phyloP scores from a whole-genome alignment of 2,113 vertebrate species.

The Vulpes vulpes region DNA sequence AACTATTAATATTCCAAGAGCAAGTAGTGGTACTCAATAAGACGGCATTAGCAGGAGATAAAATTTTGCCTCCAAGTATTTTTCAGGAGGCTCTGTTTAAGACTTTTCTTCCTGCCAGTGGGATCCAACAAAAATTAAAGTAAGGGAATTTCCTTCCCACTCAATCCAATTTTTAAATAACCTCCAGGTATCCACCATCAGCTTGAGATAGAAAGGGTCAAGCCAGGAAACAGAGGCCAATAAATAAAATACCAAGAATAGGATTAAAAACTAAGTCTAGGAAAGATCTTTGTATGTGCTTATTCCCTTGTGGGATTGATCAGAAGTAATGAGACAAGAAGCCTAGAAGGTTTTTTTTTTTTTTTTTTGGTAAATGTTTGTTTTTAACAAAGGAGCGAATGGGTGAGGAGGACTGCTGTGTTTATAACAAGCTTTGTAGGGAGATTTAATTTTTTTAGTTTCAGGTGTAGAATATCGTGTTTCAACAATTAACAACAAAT shows the following conservation, averaged over 20 bases:
- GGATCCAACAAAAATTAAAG: constrained; percentile 49
- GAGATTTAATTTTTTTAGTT: no score
- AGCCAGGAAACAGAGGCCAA: background rate
- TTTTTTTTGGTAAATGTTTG: background rate
- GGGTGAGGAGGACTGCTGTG: no score
- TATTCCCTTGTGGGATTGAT: background rate
- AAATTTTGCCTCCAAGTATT: background rate
- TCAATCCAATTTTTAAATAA: constrained; percentile 54
- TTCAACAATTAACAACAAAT: no score
- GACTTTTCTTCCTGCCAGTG: background rate
- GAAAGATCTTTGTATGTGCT: background rate
- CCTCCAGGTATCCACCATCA: background rate
- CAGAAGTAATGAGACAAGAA: constrained; percentile 31
- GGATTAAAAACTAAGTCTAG: constrained; percentile 4
- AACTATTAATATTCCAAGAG: background rate
- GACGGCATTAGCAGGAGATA: background rate
- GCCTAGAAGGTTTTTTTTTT: background rate
- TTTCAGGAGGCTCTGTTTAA: constrained; percentile 10
- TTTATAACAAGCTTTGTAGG: no score
- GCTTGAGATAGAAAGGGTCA: background rate
- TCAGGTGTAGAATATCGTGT: no score
- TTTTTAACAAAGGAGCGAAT: no score
- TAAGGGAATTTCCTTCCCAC: constrained; percentile 20
- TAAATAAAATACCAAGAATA: background rate
- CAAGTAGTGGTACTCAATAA: constrained; percentile 35